Percentiles rank a stretch among this genome's conserved stretches.
Conservation (phyloP, 2,113 vertebrate species). For the Mungos mungo region DNA sequence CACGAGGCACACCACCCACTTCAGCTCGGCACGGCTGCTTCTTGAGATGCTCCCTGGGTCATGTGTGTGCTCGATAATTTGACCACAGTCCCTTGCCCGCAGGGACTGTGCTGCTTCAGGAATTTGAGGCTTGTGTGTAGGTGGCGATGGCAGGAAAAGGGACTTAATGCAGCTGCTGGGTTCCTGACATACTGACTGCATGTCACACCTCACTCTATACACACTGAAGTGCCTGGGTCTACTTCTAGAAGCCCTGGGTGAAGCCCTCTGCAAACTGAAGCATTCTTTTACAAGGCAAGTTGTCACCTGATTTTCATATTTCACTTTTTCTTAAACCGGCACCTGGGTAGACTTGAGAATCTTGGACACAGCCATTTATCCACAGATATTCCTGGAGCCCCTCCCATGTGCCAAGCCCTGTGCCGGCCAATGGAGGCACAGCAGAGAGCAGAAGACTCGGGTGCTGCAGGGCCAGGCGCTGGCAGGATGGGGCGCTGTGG, state of each 20-base stretch:
- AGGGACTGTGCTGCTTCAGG: not conserved
- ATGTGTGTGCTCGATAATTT: not conserved
- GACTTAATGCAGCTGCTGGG: not conserved
- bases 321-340: conserved; percentile 18
- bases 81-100: not conserved
- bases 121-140: not conserved
- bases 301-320: not conserved
- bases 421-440: not conserved
- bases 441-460: not conserved
- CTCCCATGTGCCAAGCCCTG: not conserved
- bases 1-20: too few species aligned
- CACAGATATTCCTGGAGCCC: not conserved
- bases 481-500: not conserved
- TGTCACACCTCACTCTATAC: not conserved
- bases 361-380: not conserved
- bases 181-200: not conserved
- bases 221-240: not conserved
- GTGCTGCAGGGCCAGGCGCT: not conserved
- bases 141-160: not conserved
- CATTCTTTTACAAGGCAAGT: not conserved
- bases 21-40: not conserved
- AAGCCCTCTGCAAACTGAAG: not conserved
- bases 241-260: not conserved
- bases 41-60: not conserved
- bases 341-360: not conserved